These are phyloP conservation scores for Portevinia maculata DNA, from an alignment of 2,888 invertebrate species.

Conservation along the genomic window DNA sequence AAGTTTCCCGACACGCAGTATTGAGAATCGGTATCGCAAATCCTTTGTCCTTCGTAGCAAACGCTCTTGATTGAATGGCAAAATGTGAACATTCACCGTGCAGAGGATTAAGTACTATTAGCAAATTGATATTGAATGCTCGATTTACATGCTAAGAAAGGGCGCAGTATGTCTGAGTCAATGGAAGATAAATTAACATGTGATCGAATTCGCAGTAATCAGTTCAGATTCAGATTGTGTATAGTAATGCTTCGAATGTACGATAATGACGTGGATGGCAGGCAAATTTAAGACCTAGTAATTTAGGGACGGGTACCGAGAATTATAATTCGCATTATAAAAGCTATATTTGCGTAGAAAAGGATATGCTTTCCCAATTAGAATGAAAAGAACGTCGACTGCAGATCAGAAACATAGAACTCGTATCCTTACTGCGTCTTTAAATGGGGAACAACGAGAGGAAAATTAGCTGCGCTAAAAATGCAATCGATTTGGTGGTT, in stretches of 20 bases:
- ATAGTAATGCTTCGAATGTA: constrained; percentile 3
- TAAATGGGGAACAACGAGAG: too few species aligned
- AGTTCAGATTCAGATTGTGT: neutral
- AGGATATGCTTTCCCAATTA: too few species aligned
- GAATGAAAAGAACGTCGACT: too few species aligned
- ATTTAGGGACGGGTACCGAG: too few species aligned
- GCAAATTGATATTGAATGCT: constrained; percentile 70
- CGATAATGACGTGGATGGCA: neutral
- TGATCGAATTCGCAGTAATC: constrained; percentile 26
- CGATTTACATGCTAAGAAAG: constrained; percentile 59
- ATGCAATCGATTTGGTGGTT: too few species aligned
- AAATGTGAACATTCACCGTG: constrained; percentile 48
- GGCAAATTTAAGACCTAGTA: too few species aligned
- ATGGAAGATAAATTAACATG: constrained; percentile 33
- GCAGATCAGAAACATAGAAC: too few species aligned
- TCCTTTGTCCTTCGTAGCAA: constrained; percentile 41
- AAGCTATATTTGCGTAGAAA: too few species aligned
- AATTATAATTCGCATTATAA: too few species aligned
- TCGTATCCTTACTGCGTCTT: too few species aligned
- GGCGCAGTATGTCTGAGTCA: constrained; percentile 34
- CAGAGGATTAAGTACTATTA: constrained; percentile 63
- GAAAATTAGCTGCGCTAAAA: too few species aligned
- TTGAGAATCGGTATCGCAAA: constrained; percentile 5
- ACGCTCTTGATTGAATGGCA: constrained; percentile 53
- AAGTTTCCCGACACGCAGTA: constrained; percentile 10